Evolutionary conservation across 2,888 invertebrate genomes (phyloP).

Genomic region (Caenorhabditis zanzibari): DNA sequence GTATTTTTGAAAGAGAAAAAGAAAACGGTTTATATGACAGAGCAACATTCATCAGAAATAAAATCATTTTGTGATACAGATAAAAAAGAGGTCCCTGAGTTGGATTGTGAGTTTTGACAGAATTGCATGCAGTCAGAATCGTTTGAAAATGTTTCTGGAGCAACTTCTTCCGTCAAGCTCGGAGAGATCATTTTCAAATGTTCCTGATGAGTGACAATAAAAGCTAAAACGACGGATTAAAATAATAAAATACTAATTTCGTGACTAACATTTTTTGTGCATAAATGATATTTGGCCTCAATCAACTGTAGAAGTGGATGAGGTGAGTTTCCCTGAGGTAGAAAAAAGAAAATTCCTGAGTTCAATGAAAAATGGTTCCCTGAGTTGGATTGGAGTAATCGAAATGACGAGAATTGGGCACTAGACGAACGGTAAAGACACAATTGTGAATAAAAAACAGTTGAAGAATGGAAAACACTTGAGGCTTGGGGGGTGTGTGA

Average conservation of each 20-base stretch:
- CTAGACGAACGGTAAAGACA: slow-evolving; percentile 37
- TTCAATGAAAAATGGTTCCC: slow-evolving; percentile 57
- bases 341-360: slow-evolving; percentile 67
- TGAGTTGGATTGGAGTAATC: slow-evolving; percentile 51
- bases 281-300: slow-evolving; percentile 49
- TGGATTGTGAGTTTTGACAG: slow-evolving; percentile 51
- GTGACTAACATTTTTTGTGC: slow-evolving; percentile 40
- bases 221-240: slow-evolving; percentile 39
- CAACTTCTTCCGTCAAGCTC: neutral
- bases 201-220: slow-evolving; percentile 40
- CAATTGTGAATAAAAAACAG: slow-evolving; percentile 9
- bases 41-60: slow-evolving; percentile 66
- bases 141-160: slow-evolving; percentile 38
- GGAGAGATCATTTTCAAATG: slow-evolving; percentile 45
- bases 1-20: neutral
- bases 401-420: slow-evolving; percentile 61
- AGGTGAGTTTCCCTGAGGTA: slow-evolving; percentile 71
- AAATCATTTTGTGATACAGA: slow-evolving; percentile 64
- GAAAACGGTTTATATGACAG: slow-evolving; percentile 53
- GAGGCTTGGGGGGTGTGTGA: slow-evolving; percentile 44
- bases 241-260: slow-evolving; percentile 54
- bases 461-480: slow-evolving; percentile 9
- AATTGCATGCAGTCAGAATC: slow-evolving; percentile 13
- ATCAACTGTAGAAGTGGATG: slow-evolving; percentile 48
- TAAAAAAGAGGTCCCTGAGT: slow-evolving; percentile 64